Conservation (phyloP, 2,113 vertebrate species). For the Centropristis striata region DNA sequence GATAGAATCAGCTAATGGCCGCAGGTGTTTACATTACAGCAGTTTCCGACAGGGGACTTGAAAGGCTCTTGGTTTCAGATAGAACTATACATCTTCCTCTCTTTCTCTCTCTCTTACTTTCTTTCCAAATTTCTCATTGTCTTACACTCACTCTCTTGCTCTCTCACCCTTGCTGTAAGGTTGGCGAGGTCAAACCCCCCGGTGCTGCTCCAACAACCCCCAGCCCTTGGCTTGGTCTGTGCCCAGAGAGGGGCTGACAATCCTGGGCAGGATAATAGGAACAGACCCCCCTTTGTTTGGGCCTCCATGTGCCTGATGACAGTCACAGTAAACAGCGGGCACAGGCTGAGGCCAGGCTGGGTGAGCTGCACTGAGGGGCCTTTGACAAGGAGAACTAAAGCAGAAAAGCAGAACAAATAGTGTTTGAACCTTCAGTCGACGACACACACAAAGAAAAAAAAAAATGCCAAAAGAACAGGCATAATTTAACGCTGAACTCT, state of each 20-base stretch:
- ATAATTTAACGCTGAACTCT: constrained; percentile 1
- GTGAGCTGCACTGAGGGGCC: constrained; percentile 86
- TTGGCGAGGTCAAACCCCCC: constrained; percentile 67
- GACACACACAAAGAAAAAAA: not conserved
- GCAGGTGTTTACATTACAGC: constrained; percentile 83
- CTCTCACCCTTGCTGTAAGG: constrained; percentile 50
- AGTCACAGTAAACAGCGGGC: constrained; percentile 90
- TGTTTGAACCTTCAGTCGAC: constrained; percentile 56
- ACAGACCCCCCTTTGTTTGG: constrained; percentile 96
- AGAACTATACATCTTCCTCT: constrained; percentile 70
- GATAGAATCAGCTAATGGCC: constrained; percentile 83
- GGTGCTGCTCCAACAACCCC: constrained; percentile 60
- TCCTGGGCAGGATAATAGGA: constrained; percentile 90
- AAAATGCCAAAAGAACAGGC: constrained; percentile 11
- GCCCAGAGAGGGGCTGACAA: constrained; percentile 81
- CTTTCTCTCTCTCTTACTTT: constrained; percentile 46
- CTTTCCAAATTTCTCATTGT: constrained; percentile 39
- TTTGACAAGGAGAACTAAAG: constrained; percentile 90
- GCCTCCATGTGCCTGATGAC: constrained; percentile 92
- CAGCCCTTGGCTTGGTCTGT: constrained; percentile 71
- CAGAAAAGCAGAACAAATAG: constrained; percentile 82
- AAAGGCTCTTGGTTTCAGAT: constrained; percentile 76
- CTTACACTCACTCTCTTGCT: constrained; percentile 34
- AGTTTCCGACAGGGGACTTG: constrained; percentile 79
- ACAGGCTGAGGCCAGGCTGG: constrained; percentile 88